Evolutionary conservation across 2,113 vertebrate genomes (phyloP).

Genomic region (Apeltes quadracus): DNA sequence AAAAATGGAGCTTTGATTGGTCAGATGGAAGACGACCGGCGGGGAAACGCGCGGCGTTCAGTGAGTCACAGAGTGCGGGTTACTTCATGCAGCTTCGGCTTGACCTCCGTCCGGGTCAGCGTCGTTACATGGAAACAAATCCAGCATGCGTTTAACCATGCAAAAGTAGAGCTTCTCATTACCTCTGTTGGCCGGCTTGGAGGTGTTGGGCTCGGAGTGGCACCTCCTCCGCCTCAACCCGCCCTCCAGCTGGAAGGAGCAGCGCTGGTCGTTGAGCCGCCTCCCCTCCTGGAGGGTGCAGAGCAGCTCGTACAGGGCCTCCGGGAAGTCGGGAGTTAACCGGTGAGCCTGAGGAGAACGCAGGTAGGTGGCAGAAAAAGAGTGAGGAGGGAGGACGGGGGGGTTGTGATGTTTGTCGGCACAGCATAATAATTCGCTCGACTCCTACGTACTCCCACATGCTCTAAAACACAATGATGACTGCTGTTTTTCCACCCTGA

Average conservation of each 20-base stretch:
- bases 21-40: not conserved
- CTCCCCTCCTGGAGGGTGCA: conserved; percentile 80
- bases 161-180: not conserved
- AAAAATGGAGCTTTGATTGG: conserved; percentile 16
- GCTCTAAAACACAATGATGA: conserved; percentile 30
- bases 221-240: conserved; percentile 72
- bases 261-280: conserved; percentile 84
- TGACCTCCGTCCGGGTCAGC: conserved; percentile 37
- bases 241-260: conserved; percentile 78
- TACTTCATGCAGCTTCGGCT: conserved; percentile 24
- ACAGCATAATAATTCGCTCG: conserved; percentile 35
- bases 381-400: not conserved
- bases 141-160: no score
- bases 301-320: conserved; percentile 81
- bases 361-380: conserved; percentile 30
- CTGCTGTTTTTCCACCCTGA: conserved; percentile 38
- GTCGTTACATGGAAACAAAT: conserved; percentile 23
- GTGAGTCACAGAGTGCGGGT: not conserved
- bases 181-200: conserved; percentile 74
- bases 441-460: conserved; percentile 54
- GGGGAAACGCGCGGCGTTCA: not conserved
- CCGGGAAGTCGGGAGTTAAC: conserved; percentile 80
- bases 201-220: conserved; percentile 81
- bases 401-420: conserved; percentile 54
- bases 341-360: conserved; percentile 63